Base-by-base conservation (phyloP, 2,888 invertebrate genomes). In the Epistrophella euchroma region DNA sequence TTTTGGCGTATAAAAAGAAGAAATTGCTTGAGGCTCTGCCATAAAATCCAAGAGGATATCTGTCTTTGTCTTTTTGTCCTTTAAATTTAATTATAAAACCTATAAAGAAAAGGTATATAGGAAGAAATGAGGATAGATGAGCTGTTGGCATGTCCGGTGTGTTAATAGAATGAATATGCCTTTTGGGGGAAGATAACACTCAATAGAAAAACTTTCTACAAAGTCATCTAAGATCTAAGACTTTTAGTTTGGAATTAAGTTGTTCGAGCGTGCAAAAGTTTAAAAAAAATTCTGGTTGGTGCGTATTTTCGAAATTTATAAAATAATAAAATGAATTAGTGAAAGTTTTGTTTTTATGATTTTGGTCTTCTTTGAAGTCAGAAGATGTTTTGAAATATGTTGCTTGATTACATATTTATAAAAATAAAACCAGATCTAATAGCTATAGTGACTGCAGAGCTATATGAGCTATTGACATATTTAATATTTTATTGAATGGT, bases 31-130 rank as follows among this genome's bases (percentile, higher is more conserved):
- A 17, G n/a, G 22, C 35, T 45, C 2, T 25, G 0, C 2, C 15
- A 15, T 52, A 25, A 22, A 25, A 52, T 62, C 22, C 22, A 7
- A 25, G n/a, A 66, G 32, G 66, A 50, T 35, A 68, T 37, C 11
- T 22, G 37, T 60, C 13, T 68, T 19, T 37, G n/a, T 66, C 10
- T 50, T 47, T 66, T 66, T 45, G 66, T 66, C 47, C 35, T 35
- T 68, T 68, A 52, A 52, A 68, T 68, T 68, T 68, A 52, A 68
- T 68, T 68, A 68, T 37, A 52, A 64, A 68, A n/a, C 13, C 35
- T 19, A 37, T 28, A 68, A 52, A 37, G 22, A 10, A 35, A 37
- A 35, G 7, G 11, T 11, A 22, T 13, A 11, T 1, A 37, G n/a
- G 3, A 15, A 50, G 35, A 43, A 43, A 47, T 17, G 64, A 66